These are phyloP conservation scores for Geophilus truncorum DNA, from an alignment of 2,888 invertebrate species.

Conservation along the genomic window DNA sequence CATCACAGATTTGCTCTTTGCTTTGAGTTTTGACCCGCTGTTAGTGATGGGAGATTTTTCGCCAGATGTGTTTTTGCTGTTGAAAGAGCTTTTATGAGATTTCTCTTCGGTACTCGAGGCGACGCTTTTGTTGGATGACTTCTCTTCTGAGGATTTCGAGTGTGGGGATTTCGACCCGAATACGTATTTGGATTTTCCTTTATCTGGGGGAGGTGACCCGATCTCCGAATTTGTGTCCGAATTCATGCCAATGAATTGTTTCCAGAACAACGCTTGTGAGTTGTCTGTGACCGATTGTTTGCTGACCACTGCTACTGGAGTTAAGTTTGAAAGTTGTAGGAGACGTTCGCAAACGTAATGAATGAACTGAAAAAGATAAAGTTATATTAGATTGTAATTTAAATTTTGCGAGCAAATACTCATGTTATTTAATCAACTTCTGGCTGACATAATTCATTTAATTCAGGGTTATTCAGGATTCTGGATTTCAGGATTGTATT, in stretches of 20 bases:
- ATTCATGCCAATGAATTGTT: background rate
- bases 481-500: no score
- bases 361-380: conserved; percentile 58
- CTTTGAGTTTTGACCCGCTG: background rate
- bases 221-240: background rate
- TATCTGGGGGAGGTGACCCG: background rate
- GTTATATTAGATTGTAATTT: no score
- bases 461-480: no score
- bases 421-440: no score
- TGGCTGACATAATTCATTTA: no score
- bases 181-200: background rate
- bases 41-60: background rate
- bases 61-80: no score
- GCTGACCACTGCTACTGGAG: background rate
- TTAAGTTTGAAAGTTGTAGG: conserved; percentile 59
- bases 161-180: background rate
- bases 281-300: background rate
- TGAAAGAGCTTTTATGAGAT: no score
- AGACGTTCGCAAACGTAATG: conserved; percentile 72
- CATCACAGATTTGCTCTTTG: background rate
- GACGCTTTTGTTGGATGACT: no score
- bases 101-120: no score
- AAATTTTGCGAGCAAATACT: no score
- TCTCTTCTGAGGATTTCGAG: no score
- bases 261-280: background rate